Evolutionary conservation across 2,797 vertebrate genomes (phyloP), one percentile per base, ranked within the genome.

Genomic region (Acipenser transmontanus): DNA sequence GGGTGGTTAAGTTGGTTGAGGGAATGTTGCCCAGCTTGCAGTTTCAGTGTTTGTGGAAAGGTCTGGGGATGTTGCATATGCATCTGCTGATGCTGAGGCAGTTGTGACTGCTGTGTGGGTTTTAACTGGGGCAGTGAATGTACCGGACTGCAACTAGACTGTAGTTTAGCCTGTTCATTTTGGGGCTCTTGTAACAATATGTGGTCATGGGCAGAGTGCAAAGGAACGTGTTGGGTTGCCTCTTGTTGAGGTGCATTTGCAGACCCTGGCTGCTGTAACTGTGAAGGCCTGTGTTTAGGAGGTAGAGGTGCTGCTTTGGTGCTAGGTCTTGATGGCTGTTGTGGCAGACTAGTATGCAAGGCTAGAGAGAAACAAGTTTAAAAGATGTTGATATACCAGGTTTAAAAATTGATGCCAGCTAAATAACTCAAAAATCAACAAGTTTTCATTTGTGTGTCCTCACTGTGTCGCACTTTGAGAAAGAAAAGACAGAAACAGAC

Each of bases 251-350:
- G 34, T 34, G 34, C 34, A 34, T 34, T 34, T 34, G 52, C 52
- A 66, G 59, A 7, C 14, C 47, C 34, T 10, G 50, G 34, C 12
- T 67, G 49, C 14, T 73, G 77, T 47, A 56, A 54, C 47, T 76
- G 69, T 61, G 64, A 48, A 2, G 64, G 63, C 64, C 63, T 49
- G 68, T 65, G 49, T 72, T 79, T 76, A 51, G 47, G 72, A 77
- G 74, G 69, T 71, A 77, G 70, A 6, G 75, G 69, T 64, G 72
- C 68, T 61, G 72, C 72, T 76, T 75, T 78, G 65, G 66, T 68
- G 71, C 68, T 73, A 68, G 77, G 76, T 72, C 76, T 77, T 34
- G 76, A 76, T 17, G 75, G 79, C 71, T 77, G 77, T 66, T 67
- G 75, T 56, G 74, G 74, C 71, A 78, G 73, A 54, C 68, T 63